phyloP scores from a whole-genome alignment of 2,113 vertebrate species.

The Clinocottus analis region DNA sequence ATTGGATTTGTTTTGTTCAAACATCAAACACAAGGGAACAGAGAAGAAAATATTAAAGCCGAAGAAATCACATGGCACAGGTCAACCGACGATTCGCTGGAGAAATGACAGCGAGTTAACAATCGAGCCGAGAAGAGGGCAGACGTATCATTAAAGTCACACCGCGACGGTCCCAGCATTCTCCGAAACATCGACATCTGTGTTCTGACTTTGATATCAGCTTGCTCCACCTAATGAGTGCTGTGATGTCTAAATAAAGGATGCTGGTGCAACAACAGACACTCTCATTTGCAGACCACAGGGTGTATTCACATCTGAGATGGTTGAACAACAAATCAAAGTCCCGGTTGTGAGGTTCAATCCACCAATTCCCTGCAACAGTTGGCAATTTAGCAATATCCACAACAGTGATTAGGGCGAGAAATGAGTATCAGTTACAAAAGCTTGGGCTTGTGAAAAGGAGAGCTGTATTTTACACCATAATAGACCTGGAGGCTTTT shows the following conservation, averaged over 20 bases:
- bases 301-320: constrained; percentile 63
- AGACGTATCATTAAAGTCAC: constrained; percentile 50
- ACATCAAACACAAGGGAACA: constrained; percentile 20
- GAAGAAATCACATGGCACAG: constrained; percentile 49
- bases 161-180: constrained; percentile 13
- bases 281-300: constrained; percentile 67
- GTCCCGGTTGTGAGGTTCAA: constrained; percentile 45
- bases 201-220: constrained; percentile 66
- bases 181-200: constrained; percentile 28
- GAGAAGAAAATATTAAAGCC: constrained; percentile 44
- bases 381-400: constrained; percentile 57
- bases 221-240: constrained; percentile 67
- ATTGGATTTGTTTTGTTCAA: constrained; percentile 32
- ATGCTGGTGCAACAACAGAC: constrained; percentile 54
- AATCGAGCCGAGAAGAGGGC: constrained; percentile 22
- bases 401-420: constrained; percentile 74
- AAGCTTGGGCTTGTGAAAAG: constrained; percentile 30
- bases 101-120: constrained; percentile 49
- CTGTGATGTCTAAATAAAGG: constrained; percentile 70
- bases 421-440: constrained; percentile 52
- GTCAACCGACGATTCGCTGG: constrained; percentile 38
- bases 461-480: constrained; percentile 36
- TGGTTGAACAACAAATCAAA: constrained; percentile 71
- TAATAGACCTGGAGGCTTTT: constrained; percentile 54
- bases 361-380: constrained; percentile 56